These are phyloP conservation scores for Ecliptopera silaceata DNA, from an alignment of 2,888 invertebrate genomes.

Conservation along the genomic window DNA sequence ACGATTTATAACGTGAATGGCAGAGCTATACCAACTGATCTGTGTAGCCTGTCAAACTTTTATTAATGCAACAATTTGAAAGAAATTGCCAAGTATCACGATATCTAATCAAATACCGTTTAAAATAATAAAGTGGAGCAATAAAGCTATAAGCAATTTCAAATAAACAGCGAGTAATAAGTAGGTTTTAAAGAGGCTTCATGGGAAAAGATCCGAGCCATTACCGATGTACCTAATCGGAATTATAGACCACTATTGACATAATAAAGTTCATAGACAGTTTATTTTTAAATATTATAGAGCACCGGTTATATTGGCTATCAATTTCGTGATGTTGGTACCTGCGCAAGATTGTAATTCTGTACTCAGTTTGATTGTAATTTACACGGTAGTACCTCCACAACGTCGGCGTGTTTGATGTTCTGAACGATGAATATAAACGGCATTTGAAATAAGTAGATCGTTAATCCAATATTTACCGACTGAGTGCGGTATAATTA, in stretches of 20 bases:
- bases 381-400: slow-evolving; percentile 27
- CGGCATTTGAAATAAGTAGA: slow-evolving; percentile 14
- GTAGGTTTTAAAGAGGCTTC: slow-evolving; percentile 43
- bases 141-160: slow-evolving; percentile 50
- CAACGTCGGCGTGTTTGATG: slow-evolving; percentile 28
- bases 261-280: slow-evolving; percentile 62
- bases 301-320: slow-evolving; percentile 44
- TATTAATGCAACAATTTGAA: not conserved
- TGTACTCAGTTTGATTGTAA: slow-evolving; percentile 42
- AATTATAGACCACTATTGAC: slow-evolving; percentile 65
- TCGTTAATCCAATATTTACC: slow-evolving; percentile 23
- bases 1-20: too few relatives aligned
- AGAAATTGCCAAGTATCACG: slow-evolving; percentile 15
- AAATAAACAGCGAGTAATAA: slow-evolving; percentile 50
- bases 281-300: slow-evolving; percentile 48
- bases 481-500: slow-evolving; percentile 23
- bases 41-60: too few relatives aligned
- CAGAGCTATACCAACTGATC: too few relatives aligned
- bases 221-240: slow-evolving; percentile 60
- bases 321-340: slow-evolving; percentile 50
- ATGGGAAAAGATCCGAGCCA: slow-evolving; percentile 65
- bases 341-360: slow-evolving; percentile 48
- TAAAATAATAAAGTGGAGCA: slow-evolving; percentile 40
- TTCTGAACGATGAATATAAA: slow-evolving; percentile 11
- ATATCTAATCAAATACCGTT: slow-evolving; percentile 37